These are phyloP conservation scores for Pteromalus puparum DNA, from an alignment of 1,140 invertebrate genomes.

Conservation along the genomic window DNA sequence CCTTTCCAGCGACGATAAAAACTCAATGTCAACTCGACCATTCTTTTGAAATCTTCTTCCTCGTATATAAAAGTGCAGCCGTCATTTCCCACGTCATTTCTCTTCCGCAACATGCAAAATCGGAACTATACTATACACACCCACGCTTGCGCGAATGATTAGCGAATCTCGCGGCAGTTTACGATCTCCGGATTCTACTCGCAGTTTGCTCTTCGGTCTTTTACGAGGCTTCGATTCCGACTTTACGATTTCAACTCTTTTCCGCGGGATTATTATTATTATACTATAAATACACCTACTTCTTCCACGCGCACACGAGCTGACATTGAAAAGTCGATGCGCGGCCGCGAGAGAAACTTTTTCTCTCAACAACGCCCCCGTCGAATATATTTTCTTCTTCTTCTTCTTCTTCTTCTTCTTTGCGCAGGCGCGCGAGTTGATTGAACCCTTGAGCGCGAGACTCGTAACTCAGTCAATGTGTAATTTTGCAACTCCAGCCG, in stretches of 20 bases:
- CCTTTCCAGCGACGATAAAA: too few relatives aligned
- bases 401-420: too few relatives aligned
- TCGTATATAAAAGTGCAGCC: background rate
- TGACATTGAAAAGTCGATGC: conserved; percentile 26
- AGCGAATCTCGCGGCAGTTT: too few relatives aligned
- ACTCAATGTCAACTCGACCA: background rate
- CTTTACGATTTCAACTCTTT: background rate
- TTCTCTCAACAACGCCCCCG: background rate
- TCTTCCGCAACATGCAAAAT: background rate
- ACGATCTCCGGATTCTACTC: background rate
- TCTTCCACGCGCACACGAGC: too few relatives aligned
- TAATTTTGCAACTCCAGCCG: too few relatives aligned
- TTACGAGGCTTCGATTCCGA: conserved; percentile 13
- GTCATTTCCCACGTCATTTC: background rate
- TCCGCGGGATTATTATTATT: too few relatives aligned
- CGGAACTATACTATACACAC: background rate
- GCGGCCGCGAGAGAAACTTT: background rate
- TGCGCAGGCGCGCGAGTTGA: background rate
- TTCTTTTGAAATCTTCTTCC: background rate
- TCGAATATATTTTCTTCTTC: background rate
- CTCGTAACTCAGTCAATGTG: too few relatives aligned
- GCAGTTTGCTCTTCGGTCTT: background rate
- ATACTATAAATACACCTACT: background rate
- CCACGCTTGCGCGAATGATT: background rate
- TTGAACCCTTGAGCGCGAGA: background rate